Evolutionary conservation across 2,113 vertebrate species (phyloP), one percentile per base, ranked within the genome.

Genomic region (Ciconia boyciana): DNA sequence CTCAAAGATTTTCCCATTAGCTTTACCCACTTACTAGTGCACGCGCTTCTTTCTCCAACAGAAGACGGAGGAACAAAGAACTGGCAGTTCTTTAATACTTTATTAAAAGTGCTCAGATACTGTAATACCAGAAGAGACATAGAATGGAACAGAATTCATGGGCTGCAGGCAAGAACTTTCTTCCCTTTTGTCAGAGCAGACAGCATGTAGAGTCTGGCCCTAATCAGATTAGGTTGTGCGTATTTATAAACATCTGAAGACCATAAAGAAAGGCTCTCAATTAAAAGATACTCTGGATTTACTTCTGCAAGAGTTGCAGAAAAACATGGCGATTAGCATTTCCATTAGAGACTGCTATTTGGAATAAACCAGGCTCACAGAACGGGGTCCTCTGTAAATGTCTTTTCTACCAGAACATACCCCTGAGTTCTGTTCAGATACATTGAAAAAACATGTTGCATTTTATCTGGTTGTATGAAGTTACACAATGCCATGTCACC

Each of bases 211-310:
- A 93, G 75, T 91, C 95, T 94, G 95, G 93, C 87, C 94, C 82
- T 95, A 94, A 97, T 96, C 94, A 93, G 89, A 93, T 95, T 94
- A 97, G 87, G 72, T 96, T 90, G 85, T 81, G 66, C 89, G 74
- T 87, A 94, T 95, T 97, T 96, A 94, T 95, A 95, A 96, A 96
- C 93, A 96, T 97, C 91, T 96, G 91, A 97, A 96, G 87, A 74
- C 92, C 94, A 91, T 95, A 94, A 96, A 96, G 95, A 94, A 94
- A 95, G 89, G 11, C 71, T 96, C 81, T 49, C 94, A 95, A 93
- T 96, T 95, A 96, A 96, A 95, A 96, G 90, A 92, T 92, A 86
- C 83, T 89, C 90, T 88, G 94, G 89, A 95, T 96, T 96, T 97
- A 68, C 84, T 97, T 97, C 95, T 96, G 93, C 84, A 95, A 78